phyloP scores from a whole-genome alignment of 2,797 vertebrate species.

The Apodemus agrarius region DNA sequence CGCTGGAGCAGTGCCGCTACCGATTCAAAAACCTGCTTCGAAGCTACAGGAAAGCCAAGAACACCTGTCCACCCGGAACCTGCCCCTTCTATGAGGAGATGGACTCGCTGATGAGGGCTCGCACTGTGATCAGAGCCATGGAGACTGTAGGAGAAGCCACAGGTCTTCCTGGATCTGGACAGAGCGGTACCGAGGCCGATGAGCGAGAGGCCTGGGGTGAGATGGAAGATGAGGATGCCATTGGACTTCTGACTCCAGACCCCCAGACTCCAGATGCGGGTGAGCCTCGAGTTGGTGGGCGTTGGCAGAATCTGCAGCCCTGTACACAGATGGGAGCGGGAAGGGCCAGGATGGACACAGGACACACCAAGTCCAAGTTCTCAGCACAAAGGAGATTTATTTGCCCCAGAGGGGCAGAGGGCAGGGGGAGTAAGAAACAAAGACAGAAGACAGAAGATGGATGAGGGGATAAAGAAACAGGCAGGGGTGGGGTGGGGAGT shows the following conservation, averaged over 20 bases:
- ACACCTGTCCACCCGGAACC: constrained; percentile 73
- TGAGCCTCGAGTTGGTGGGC: constrained; percentile 50
- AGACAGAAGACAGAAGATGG: too few relatives aligned
- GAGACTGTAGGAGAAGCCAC: constrained; percentile 8
- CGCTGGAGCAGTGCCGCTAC: constrained; percentile 82
- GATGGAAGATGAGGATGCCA: constrained; percentile 60
- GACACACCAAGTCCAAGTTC: not conserved
- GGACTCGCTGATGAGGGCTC: constrained; percentile 78
- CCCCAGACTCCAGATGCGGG: constrained; percentile 51
- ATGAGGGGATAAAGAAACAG: not conserved
- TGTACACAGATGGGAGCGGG: not conserved
- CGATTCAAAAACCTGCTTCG: constrained; percentile 83
- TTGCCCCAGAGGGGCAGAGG: not conserved
- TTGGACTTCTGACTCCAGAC: constrained; percentile 32
- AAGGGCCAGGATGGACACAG: not conserved
- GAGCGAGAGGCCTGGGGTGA: constrained; percentile 70
- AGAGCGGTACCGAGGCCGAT: constrained; percentile 15
- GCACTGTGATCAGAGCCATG: constrained; percentile 57
- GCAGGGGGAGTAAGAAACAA: not conserved
- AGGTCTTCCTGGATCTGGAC: not conserved
- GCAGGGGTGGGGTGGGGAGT: not conserved
- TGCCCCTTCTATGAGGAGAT: constrained; percentile 82
- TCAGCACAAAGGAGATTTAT: not conserved
- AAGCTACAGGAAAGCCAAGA: constrained; percentile 83
- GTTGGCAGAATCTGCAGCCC: not conserved